Conservation (phyloP, 2,113 vertebrate genomes). For the Phylloscopus whistleri region DNA sequence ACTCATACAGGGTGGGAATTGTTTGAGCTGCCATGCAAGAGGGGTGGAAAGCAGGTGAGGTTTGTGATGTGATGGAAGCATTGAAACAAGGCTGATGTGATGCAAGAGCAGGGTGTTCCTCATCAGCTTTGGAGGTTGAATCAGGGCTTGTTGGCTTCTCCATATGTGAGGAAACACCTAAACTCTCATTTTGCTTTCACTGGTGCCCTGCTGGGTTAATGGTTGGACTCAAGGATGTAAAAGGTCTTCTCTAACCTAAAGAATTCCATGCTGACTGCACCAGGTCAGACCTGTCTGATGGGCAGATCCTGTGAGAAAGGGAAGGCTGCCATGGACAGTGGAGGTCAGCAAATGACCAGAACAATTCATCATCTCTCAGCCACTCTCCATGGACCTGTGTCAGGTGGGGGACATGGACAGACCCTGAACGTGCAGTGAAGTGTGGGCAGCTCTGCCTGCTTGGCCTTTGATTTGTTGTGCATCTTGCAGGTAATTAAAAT, state of each 20-base stretch:
- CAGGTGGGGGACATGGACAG: accelerated
- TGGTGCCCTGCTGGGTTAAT: no score
- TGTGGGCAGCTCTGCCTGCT: not conserved
- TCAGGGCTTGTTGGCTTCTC: not conserved
- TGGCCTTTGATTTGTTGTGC: not conserved
- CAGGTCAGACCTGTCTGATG: not conserved
- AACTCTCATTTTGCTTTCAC: not conserved
- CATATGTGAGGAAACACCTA: not conserved
- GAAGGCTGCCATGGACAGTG: accelerated
- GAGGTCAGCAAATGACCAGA: no score
- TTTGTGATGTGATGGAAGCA: not conserved
- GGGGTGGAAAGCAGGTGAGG: not conserved
- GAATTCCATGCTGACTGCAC: not conserved
- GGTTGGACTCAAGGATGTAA: not conserved
- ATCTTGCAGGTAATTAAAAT: not conserved
- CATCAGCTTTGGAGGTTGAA: accelerated
- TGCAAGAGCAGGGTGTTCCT: accelerated
- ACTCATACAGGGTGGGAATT: not conserved
- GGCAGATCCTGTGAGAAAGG: not conserved
- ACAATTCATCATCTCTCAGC: accelerated
- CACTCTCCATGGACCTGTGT: accelerated
- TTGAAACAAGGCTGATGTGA: accelerated
- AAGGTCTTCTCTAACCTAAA: not conserved
- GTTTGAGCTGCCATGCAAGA: not conserved
- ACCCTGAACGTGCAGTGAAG: accelerated